phyloP scores from a whole-genome alignment of 92 coral and sea anemone genomes.

The Pocillopora grandis region DNA sequence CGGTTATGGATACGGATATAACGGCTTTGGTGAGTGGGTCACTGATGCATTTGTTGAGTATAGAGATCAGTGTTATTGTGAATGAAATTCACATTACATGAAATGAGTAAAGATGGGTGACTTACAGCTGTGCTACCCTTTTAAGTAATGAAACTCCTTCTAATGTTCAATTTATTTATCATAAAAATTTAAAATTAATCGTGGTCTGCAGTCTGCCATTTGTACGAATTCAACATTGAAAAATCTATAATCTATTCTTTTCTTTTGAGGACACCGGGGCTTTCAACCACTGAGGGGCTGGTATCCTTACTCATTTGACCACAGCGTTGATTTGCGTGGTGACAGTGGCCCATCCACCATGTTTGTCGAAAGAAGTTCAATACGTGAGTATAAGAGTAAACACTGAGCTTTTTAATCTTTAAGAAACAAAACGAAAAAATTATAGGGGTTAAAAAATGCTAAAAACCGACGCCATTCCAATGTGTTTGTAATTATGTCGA shows the following conservation, averaged over 20 bases:
- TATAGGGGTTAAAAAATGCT: not conserved
- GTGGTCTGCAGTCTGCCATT: no score
- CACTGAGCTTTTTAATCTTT: not conserved
- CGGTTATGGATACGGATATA: slow-evolving; percentile 7
- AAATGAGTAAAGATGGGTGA: no score
- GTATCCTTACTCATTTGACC: slow-evolving; percentile 56
- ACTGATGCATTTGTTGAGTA: not conserved
- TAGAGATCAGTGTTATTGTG: not conserved
- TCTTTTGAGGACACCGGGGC: slow-evolving; percentile 14
- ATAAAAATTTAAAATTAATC: no score
- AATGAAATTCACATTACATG: no score
- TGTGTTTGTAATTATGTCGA: not conserved
- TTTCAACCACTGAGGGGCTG: slow-evolving; percentile 13
- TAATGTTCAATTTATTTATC: no score
- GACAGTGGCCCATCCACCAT: slow-evolving; percentile 57
- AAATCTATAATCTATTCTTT: not conserved
- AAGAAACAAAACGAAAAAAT: not conserved
- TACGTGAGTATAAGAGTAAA: slow-evolving; percentile 34
- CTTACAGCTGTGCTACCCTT: no score
- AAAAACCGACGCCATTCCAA: no score
- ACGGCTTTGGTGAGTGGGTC: slow-evolving; percentile 16
- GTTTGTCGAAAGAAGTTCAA: slow-evolving; percentile 38
- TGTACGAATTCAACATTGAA: no score
- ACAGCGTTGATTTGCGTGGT: slow-evolving; percentile 56
- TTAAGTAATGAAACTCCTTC: no score